Evolutionary conservation across 2,113 vertebrate species (phyloP).

Genomic region (Gasterosteus nipponicus): DNA sequence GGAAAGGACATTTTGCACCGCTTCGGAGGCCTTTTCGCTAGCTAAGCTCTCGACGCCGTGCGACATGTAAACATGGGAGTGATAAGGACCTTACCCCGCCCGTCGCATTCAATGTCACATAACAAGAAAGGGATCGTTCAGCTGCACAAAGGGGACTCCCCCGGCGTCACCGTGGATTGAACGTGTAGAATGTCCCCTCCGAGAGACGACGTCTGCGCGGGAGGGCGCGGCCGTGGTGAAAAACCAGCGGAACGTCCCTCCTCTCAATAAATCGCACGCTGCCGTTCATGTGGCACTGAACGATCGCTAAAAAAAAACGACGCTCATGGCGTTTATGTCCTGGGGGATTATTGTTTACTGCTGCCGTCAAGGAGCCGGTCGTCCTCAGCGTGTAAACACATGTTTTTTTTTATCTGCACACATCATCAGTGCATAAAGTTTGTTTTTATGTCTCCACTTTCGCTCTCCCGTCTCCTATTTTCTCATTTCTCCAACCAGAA

Average conservation of each 20-base stretch:
- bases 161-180: constrained; percentile 51
- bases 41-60: not conserved
- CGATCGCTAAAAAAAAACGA: constrained; percentile 1
- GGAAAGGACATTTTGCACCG: not conserved
- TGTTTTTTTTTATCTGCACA: constrained; percentile 6
- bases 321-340: not conserved
- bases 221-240: constrained; percentile 50
- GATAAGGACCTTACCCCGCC: not conserved
- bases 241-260: constrained; percentile 52
- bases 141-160: constrained; percentile 50
- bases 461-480: not conserved
- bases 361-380: constrained; percentile 1
- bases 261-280: constrained; percentile 29
- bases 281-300: constrained; percentile 9
- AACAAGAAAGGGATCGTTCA: not conserved
- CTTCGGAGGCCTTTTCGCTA: not conserved
- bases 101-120: not conserved
- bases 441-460: not conserved
- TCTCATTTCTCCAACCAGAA: not conserved
- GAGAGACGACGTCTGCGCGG: too few relatives aligned
- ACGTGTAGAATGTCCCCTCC: too few relatives aligned
- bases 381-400: not conserved
- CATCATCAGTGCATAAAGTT: not conserved
- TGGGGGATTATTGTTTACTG: constrained; percentile 5
- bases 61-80: not conserved